Evolutionary conservation across 2,113 vertebrate genomes (phyloP).

Genomic region (Daubentonia madagascariensis): DNA sequence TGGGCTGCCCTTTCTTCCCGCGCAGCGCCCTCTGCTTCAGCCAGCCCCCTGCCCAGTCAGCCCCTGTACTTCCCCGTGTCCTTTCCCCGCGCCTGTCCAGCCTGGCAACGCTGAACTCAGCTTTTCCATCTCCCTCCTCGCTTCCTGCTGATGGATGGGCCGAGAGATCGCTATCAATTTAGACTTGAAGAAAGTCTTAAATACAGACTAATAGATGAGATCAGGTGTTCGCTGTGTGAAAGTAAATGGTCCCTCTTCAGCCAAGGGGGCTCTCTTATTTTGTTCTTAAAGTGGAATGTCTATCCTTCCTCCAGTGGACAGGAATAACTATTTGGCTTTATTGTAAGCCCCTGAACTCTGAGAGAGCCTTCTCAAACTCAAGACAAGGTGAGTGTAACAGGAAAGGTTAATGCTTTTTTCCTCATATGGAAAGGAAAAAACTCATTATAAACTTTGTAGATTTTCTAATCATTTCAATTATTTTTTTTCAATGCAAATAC

Average conservation of each 20-base stretch:
- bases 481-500: not conserved
- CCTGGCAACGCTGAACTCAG: not conserved
- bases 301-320: not conserved
- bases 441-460: not conserved
- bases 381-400: not conserved
- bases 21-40: not conserved
- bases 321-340: not conserved
- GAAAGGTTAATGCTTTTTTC: not conserved
- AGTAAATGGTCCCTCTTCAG: not conserved
- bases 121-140: not conserved
- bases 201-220: not conserved
- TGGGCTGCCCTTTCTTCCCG: not conserved
- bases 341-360: not conserved
- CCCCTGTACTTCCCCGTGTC: not conserved
- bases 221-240: not conserved
- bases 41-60: not conserved
- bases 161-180: not conserved
- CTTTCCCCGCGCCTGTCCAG: not conserved
- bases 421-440: not conserved
- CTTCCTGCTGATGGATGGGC: not conserved
- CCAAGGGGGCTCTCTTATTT: not conserved
- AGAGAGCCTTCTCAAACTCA: slow-evolving; percentile 3
- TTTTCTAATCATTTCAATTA: not conserved
- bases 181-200: not conserved
- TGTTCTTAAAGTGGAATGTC: not conserved